These are phyloP conservation scores for Gerris lacustris DNA, from an alignment of 2,888 invertebrate species.

Conservation along the genomic window DNA sequence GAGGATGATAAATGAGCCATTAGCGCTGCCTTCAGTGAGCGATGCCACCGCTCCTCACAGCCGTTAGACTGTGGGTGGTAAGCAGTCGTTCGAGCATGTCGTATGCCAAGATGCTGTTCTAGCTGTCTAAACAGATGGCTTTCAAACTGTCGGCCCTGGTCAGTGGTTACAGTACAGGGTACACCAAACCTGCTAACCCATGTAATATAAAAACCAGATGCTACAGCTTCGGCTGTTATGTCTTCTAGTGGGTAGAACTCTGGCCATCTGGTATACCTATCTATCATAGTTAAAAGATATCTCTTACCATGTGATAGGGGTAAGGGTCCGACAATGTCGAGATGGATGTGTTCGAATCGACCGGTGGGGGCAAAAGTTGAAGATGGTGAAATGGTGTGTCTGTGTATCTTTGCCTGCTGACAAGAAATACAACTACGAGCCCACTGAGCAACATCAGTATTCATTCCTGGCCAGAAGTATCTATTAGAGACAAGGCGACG, in stretches of 20 bases:
- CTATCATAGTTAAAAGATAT: conserved; percentile 34
- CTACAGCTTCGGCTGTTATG: conserved; percentile 35
- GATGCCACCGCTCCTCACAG: conserved; percentile 36
- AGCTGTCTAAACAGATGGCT: conserved; percentile 31
- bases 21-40: conserved; percentile 36
- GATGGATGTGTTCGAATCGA: conserved; percentile 33
- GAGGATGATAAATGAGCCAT: not conserved
- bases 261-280: conserved; percentile 36
- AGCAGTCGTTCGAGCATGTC: conserved; percentile 30
- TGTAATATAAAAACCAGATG: not conserved
- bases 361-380: conserved; percentile 29
- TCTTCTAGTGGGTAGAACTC: conserved; percentile 34
- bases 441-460: conserved; percentile 34
- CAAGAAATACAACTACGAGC: conserved; percentile 33
- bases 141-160: conserved; percentile 36
- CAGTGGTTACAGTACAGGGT: conserved; percentile 34
- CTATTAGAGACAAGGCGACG: conserved; percentile 32
- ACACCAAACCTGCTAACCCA: conserved; percentile 38
- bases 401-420: conserved; percentile 33
- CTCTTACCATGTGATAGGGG: conserved; percentile 19
- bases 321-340: conserved; percentile 28
- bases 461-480: conserved; percentile 36
- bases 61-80: conserved; percentile 37
- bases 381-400: conserved; percentile 32
- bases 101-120: conserved; percentile 26